phyloP scores from a whole-genome alignment of 2,888 invertebrate species.

The Cosmia pyralina region DNA sequence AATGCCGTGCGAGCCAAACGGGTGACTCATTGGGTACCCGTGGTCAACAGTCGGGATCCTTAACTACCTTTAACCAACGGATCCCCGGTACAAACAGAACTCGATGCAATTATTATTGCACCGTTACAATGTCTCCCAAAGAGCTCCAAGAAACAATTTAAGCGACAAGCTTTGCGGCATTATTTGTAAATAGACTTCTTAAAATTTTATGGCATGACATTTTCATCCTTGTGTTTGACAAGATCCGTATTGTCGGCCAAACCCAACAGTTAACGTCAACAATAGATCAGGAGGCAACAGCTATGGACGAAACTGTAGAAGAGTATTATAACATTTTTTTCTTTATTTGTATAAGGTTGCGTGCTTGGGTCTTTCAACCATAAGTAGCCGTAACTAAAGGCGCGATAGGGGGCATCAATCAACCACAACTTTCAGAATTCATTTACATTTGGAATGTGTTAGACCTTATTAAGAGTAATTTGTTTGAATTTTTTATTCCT shows the following conservation, averaged over 20 bases:
- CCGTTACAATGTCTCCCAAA: slow-evolving; percentile 63
- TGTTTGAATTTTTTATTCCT: slow-evolving; percentile 42
- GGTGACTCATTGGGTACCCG: slow-evolving; percentile 81
- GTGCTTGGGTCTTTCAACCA: slow-evolving; percentile 45
- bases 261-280: slow-evolving; percentile 63
- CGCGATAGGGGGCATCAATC: slow-evolving; percentile 58
- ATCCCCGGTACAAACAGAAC: slow-evolving; percentile 66
- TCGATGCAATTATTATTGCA: slow-evolving; percentile 70
- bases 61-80: slow-evolving; percentile 73
- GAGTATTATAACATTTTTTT: slow-evolving; percentile 26
- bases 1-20: slow-evolving; percentile 78
- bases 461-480: slow-evolving; percentile 36
- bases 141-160: slow-evolving; percentile 55
- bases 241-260: slow-evolving; percentile 40
- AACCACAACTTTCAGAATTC: slow-evolving; percentile 47
- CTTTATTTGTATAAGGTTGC: slow-evolving; percentile 47
- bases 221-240: slow-evolving; percentile 64
- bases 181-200: slow-evolving; percentile 65
- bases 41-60: slow-evolving; percentile 71
- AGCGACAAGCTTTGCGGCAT: slow-evolving; percentile 65
- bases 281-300: slow-evolving; percentile 50
- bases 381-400: slow-evolving; percentile 60
- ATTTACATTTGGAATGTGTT: slow-evolving; percentile 60
- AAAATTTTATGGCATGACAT: slow-evolving; percentile 68
- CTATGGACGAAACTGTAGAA: slow-evolving; percentile 26